A percentile compares a stretch with the other conserved stretches of the same genome.
These are phyloP conservation scores for Tichodroma muraria DNA, from an alignment of 2,113 vertebrate species.

Conservation along the genomic window DNA sequence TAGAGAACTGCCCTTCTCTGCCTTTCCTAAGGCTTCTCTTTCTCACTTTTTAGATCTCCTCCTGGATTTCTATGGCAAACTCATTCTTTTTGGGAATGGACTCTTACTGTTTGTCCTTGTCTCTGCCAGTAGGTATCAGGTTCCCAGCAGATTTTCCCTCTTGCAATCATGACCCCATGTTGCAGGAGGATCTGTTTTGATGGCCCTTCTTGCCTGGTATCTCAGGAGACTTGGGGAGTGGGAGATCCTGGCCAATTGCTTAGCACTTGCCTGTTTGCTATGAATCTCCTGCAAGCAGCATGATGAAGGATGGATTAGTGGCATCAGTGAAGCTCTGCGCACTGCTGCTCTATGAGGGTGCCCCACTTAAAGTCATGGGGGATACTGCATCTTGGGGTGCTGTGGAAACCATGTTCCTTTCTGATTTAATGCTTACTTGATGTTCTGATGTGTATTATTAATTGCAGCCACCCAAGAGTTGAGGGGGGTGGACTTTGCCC, in stretches of 20 bases:
- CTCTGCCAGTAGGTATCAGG: neutral
- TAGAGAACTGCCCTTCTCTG: neutral
- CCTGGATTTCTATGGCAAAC: neutral
- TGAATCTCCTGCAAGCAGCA: neutral
- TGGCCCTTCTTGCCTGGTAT: neutral
- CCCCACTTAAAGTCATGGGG: neutral
- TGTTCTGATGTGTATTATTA: neutral
- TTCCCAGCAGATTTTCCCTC: neutral
- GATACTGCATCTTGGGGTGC: neutral
- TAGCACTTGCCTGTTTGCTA: neutral
- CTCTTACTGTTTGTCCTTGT: neutral
- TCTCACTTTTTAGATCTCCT: neutral
- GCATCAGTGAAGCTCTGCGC: neutral
- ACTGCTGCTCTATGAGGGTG: neutral
- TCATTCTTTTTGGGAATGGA: neutral
- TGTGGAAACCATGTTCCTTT: neutral
- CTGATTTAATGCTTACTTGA: neutral
- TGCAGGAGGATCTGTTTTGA: neutral
- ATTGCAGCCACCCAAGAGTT: neutral
- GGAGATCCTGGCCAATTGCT: neutral
- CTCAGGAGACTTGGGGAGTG: neutral
- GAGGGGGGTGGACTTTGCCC: neutral
- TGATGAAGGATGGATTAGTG: neutral
- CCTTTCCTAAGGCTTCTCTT: neutral
- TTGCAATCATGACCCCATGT: neutral